Evolutionary conservation across 1,140 invertebrate genomes (phyloP).

Genomic region (Neodiprion lecontei): DNA sequence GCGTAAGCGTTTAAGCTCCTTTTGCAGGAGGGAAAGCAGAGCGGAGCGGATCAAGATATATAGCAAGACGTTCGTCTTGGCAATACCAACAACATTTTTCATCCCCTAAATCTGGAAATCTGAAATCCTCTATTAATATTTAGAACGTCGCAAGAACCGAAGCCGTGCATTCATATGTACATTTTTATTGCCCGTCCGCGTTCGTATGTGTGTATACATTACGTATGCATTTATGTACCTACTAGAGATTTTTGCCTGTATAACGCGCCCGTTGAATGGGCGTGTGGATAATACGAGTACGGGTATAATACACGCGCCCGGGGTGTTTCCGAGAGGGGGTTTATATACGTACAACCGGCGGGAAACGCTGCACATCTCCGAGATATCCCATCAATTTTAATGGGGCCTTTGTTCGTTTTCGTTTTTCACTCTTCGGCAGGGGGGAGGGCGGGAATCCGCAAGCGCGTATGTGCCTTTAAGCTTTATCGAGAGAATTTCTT

Average conservation of each 20-base stretch:
- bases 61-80: conserved; percentile 18
- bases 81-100: conserved; percentile 30
- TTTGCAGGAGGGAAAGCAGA: conserved; percentile 2
- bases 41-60: conserved; percentile 15
- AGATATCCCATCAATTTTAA: not conserved
- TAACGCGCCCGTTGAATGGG: not conserved
- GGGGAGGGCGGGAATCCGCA: too few relatives aligned
- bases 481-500: too few relatives aligned
- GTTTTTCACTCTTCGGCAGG: not conserved
- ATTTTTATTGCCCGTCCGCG: conserved; percentile 6
- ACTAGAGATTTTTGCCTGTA: not conserved
- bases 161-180: conserved; percentile 11
- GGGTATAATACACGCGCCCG: too few relatives aligned
- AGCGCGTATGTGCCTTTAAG: too few relatives aligned
- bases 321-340: too few relatives aligned
- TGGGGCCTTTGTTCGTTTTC: not conserved
- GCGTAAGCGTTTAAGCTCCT: conserved; percentile 31
- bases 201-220: not conserved
- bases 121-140: conserved; percentile 17
- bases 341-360: too few relatives aligned
- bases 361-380: too few relatives aligned
- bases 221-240: conserved; percentile 12
- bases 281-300: too few relatives aligned
- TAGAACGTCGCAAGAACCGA: conserved; percentile 11
- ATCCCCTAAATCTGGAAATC: conserved; percentile 26